phyloP scores from a whole-genome alignment of 2,797 vertebrate species.

The Leucoraja ocellata region DNA sequence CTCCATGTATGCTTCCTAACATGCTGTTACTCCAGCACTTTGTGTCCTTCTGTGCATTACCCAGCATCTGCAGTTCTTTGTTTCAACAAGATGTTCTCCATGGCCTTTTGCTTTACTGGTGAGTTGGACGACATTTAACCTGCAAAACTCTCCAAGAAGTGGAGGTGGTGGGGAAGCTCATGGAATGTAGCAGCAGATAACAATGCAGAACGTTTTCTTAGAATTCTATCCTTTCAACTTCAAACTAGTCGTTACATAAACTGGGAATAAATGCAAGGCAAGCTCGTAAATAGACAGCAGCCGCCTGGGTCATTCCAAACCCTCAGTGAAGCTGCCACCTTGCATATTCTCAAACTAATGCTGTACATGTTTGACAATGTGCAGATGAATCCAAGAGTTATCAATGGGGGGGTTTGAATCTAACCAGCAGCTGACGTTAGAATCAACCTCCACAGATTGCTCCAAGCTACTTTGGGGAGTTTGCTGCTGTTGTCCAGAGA shows the following conservation, averaged over 20 bases:
- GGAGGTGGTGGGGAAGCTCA: not conserved
- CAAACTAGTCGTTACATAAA: not conserved
- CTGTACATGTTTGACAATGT: conserved; percentile 94
- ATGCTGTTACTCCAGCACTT: too few relatives aligned
- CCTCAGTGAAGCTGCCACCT: conserved; percentile 90
- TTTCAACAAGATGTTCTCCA: too few relatives aligned
- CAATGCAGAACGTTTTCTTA: not conserved
- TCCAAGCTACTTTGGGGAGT: conserved; percentile 73
- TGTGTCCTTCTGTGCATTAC: too few relatives aligned
- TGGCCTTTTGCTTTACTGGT: not conserved
- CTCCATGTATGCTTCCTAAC: too few relatives aligned
- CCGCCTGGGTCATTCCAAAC: conserved; percentile 74
- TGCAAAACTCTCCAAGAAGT: not conserved
- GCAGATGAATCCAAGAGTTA: conserved; percentile 99
- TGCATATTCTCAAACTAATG: conserved; percentile 75
- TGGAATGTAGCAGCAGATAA: not conserved
- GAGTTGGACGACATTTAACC: not conserved
- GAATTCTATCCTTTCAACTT: not conserved
- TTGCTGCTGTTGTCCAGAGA: conserved; percentile 44
- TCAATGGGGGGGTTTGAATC: conserved; percentile 90
- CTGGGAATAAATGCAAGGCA: too few relatives aligned
- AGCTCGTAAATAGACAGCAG: conserved; percentile 71
- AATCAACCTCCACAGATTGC: conserved; percentile 96
- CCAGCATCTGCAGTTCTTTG: too few relatives aligned
- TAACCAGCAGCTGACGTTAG: conserved; percentile 98